These are phyloP conservation scores for Rhineura floridana DNA, from an alignment of 2,113 vertebrate species.

Conservation along the genomic window DNA sequence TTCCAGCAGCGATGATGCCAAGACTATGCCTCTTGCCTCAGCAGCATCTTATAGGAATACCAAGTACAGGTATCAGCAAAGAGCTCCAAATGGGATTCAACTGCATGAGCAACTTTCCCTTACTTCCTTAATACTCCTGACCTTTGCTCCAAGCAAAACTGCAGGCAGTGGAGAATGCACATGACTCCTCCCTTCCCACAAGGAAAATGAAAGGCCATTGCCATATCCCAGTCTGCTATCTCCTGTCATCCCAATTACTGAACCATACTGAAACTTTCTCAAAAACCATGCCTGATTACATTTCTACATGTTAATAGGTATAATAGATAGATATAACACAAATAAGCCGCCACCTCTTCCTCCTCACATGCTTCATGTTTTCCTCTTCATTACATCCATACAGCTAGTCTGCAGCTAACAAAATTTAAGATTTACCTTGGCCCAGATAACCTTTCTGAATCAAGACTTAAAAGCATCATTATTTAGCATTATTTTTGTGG, in stretches of 20 bases:
- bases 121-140: not conserved
- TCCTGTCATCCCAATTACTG: not conserved
- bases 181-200: not conserved
- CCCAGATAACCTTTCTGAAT: conserved; percentile 46
- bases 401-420: conserved; percentile 26
- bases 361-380: not conserved
- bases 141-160: not conserved
- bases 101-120: not conserved
- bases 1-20: not conserved
- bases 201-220: conserved; percentile 25
- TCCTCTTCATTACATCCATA: not conserved
- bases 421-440: conserved; percentile 36
- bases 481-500: conserved; percentile 45
- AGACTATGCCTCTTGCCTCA: not conserved
- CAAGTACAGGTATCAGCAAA: not conserved
- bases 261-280: not conserved
- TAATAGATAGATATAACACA: too few relatives aligned
- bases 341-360: not conserved
- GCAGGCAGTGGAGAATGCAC: not conserved
- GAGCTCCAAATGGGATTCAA: not conserved
- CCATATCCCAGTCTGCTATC: not conserved
- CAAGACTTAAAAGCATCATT: conserved; percentile 54
- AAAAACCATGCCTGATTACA: not conserved
- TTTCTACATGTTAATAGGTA: not conserved
- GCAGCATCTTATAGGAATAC: not conserved